Percentiles rank a stretch among this genome's conserved stretches.
phyloP scores from a whole-genome alignment of 2,113 vertebrate species.

The Microtus oregoni region DNA sequence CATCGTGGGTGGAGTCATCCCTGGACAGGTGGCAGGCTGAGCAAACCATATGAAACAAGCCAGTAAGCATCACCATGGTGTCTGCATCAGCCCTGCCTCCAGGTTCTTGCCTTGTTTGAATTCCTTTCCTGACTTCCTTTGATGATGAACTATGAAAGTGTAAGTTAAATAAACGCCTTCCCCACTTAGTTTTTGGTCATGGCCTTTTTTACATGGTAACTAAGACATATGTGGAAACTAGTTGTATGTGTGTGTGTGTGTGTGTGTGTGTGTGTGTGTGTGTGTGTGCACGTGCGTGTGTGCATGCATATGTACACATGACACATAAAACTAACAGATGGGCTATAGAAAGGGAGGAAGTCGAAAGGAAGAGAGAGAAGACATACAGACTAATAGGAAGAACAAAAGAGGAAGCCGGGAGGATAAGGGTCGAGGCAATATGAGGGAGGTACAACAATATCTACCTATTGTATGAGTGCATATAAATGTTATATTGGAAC shows the following conservation, averaged over 20 bases:
- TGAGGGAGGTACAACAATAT: too few species aligned
- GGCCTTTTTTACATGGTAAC: not conserved
- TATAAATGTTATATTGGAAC: not conserved
- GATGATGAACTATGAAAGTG: too few species aligned
- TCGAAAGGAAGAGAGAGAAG: not conserved
- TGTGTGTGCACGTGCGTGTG: not conserved
- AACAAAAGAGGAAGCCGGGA: not conserved
- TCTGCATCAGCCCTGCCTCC: not conserved
- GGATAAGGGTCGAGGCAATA: not conserved
- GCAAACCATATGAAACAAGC: not conserved
- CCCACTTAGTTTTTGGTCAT: not conserved
- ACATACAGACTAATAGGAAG: not conserved
- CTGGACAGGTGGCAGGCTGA: not conserved
- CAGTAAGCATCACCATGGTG: not conserved
- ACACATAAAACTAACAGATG: not conserved
- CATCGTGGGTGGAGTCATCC: not conserved
- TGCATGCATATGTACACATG: not conserved
- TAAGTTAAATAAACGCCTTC: not conserved
- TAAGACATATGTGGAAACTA: not conserved
- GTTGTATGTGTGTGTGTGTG: not conserved
- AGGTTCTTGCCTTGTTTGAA: not conserved
- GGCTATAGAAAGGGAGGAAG: not conserved
- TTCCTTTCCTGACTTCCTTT: not conserved
- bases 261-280: not conserved
- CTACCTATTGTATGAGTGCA: not conserved